phyloP scores from a whole-genome alignment of 2,113 vertebrate species.

The Phrynosoma blainvillii region DNA sequence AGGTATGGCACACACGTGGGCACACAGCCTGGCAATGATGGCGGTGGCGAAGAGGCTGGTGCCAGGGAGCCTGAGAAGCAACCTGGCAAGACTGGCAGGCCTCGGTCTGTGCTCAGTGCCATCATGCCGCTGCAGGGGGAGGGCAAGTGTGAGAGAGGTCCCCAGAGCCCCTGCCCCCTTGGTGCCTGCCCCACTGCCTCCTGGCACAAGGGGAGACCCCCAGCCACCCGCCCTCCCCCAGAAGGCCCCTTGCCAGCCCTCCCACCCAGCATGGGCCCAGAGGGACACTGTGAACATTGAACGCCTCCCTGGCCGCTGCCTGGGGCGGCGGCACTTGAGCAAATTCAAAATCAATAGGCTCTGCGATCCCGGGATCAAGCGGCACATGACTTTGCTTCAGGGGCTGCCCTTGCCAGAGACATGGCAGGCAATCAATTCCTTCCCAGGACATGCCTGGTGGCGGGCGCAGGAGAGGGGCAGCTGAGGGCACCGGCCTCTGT shows the following conservation, averaged over 20 bases:
- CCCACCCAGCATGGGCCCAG: not conserved
- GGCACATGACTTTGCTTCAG: slow-evolving; percentile 22
- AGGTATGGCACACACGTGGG: too few relatives aligned
- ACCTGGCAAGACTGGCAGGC: too few relatives aligned
- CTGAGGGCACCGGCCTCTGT: not conserved
- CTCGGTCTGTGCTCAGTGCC: too few relatives aligned
- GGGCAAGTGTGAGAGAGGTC: too few relatives aligned
- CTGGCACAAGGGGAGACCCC: too few relatives aligned
- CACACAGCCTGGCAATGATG: too few relatives aligned
- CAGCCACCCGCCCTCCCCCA: not conserved
- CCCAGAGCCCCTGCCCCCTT: too few relatives aligned
- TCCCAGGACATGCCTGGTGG: not conserved
- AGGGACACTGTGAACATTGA: not conserved
- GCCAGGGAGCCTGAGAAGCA: too few relatives aligned
- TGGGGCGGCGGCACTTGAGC: not conserved
- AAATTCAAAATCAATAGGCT: slow-evolving; percentile 10
- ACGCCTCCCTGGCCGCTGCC: not conserved
- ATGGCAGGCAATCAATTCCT: slow-evolving; percentile 10
- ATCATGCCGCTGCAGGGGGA: too few relatives aligned
- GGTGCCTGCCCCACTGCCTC: too few relatives aligned
- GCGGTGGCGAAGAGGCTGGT: too few relatives aligned
- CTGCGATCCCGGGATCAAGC: slow-evolving; percentile 11
- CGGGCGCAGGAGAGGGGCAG: not conserved
- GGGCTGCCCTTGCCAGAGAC: slow-evolving; percentile 12
- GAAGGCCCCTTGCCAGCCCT: not conserved